Evolutionary conservation across 2,113 vertebrate genomes (phyloP).

Genomic region (Tachysurus vachellii): DNA sequence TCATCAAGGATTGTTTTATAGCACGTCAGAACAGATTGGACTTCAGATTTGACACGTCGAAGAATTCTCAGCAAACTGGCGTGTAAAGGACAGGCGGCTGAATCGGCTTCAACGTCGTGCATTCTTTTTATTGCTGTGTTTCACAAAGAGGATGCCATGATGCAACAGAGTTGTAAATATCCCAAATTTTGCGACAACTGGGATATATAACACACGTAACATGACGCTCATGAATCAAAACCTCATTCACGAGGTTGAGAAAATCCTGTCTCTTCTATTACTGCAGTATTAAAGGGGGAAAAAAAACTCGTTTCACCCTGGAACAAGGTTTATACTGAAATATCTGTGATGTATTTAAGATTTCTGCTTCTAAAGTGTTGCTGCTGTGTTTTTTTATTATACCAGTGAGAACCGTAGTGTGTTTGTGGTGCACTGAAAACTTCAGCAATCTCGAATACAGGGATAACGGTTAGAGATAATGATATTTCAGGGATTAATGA

Average conservation of each 20-base stretch:
- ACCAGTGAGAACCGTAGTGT: background rate
- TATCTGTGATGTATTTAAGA: background rate
- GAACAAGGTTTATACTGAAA: background rate
- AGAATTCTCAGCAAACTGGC: background rate
- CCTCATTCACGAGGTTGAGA: background rate
- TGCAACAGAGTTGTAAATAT: constrained; percentile 12
- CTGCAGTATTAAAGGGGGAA: background rate
- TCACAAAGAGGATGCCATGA: background rate
- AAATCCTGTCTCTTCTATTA: background rate
- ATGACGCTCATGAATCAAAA: background rate
- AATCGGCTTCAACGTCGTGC: background rate
- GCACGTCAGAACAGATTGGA: constrained; percentile 6
- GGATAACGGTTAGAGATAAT: background rate
- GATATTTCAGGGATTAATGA: background rate
- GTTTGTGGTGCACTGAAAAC: background rate
- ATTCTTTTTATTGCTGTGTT: background rate
- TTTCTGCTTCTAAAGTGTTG: background rate
- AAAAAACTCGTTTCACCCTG: background rate
- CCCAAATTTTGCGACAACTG: background rate
- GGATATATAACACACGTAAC: background rate
- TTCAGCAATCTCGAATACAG: no score
- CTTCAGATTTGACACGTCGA: background rate
- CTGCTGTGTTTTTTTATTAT: background rate
- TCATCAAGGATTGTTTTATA: constrained; percentile 23
- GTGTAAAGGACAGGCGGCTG: background rate